These are phyloP conservation scores for Clavelina lepadiformis DNA, from an alignment of 23 tunicate species.

Conservation along the genomic window DNA sequence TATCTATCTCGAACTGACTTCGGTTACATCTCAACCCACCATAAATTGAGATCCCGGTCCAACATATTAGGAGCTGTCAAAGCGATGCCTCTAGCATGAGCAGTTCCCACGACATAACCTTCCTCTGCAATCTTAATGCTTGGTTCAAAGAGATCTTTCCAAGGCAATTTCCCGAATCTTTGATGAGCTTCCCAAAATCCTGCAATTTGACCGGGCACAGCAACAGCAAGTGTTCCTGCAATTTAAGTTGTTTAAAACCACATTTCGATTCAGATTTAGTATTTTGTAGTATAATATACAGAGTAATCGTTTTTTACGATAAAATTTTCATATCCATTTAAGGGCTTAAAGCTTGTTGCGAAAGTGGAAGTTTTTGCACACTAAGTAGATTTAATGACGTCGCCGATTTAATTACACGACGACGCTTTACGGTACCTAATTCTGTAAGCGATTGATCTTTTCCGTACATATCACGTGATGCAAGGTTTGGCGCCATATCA, in stretches of 20 bases:
- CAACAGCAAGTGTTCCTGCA: constrained; percentile 45
- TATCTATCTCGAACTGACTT: too few species aligned
- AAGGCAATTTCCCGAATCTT: constrained; percentile 61
- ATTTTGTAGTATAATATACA: too few species aligned
- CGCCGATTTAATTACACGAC: too few species aligned
- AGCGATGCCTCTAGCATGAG: constrained; percentile 42
- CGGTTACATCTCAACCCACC: constrained; percentile 31
- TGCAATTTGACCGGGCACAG: constrained; percentile 67
- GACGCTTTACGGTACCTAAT: too few species aligned
- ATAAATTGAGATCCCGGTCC: constrained; percentile 41
- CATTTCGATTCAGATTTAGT: too few species aligned
- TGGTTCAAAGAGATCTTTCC: constrained; percentile 67
- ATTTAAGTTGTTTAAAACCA: too few species aligned
- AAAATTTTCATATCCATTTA: too few species aligned
- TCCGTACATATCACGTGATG: constrained; percentile 74
- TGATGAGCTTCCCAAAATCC: constrained; percentile 81
- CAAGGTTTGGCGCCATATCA: constrained; percentile 66
- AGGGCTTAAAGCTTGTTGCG: too few species aligned
- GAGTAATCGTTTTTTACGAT: too few species aligned
- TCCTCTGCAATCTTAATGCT: constrained; percentile 56
- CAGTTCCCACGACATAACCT: constrained; percentile 29
- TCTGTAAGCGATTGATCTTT: too few species aligned
- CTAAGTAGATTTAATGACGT: too few species aligned
- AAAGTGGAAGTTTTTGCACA: too few species aligned
- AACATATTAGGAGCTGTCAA: constrained; percentile 6